These are phyloP conservation scores for Reticulitermes lucifugus DNA, from an alignment of 2,888 invertebrate genomes.

Conservation along the genomic window DNA sequence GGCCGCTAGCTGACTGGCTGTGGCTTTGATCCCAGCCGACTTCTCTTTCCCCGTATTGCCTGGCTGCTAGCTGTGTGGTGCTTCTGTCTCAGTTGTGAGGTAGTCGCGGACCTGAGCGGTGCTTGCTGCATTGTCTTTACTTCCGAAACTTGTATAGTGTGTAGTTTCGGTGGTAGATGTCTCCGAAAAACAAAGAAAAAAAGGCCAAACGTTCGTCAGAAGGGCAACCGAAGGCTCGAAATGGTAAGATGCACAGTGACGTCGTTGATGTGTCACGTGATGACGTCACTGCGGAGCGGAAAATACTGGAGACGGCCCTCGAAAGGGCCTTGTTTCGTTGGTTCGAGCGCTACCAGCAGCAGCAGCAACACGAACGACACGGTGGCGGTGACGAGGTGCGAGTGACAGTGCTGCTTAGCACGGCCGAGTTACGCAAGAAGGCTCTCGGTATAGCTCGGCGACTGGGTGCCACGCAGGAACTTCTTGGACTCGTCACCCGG, in stretches of 20 bases:
- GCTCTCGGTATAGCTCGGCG: constrained; percentile 50
- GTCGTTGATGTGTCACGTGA: neutral
- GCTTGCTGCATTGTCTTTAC: neutral
- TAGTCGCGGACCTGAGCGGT: constrained; percentile 35
- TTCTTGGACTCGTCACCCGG: constrained; percentile 46
- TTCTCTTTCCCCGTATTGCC: constrained; percentile 44
- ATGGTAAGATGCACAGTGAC: neutral
- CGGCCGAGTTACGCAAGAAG: constrained; percentile 44
- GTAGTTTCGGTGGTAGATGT: constrained; percentile 13
- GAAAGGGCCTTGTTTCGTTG: constrained; percentile 57
- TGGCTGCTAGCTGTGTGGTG: constrained; percentile 10
- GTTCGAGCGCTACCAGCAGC: constrained; percentile 54
- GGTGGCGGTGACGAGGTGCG: constrained; percentile 24
- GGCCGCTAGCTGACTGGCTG: constrained; percentile 9
- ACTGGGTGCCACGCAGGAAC: constrained; percentile 44
- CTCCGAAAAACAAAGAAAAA: constrained; percentile 28
- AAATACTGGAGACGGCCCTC: constrained; percentile 56
- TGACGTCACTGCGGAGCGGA: constrained; percentile 54
- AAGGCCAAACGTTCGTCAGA: neutral
- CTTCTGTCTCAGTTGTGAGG: constrained; percentile 37
- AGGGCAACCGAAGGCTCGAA: neutral
- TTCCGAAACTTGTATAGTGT: neutral
- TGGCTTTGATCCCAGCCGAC: constrained; percentile 47
- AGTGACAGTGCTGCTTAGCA: constrained; percentile 19
- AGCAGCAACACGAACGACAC: constrained; percentile 29